A percentile compares a stretch with the other conserved stretches of the same genome.
Conservation (phyloP, 2,888 invertebrate species). For the Ypsolopha sequella region DNA sequence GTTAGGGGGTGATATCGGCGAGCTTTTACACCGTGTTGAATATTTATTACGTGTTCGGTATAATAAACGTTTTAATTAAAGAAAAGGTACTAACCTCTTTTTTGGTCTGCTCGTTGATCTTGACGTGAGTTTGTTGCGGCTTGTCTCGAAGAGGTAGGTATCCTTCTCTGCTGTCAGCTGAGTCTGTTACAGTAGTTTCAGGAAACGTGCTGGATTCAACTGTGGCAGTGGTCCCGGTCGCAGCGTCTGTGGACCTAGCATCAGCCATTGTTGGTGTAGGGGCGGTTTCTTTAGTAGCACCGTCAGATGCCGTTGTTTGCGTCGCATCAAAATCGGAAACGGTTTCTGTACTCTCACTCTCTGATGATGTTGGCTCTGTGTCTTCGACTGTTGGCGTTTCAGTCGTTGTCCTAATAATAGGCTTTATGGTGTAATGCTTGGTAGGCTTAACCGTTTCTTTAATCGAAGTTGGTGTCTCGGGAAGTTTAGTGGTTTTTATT, state of each 20-base stretch:
- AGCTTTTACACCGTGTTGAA: constrained; percentile 1
- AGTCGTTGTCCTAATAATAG: constrained; percentile 49
- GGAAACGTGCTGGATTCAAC: constrained; percentile 42
- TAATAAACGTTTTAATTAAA: neutral
- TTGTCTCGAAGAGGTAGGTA: constrained; percentile 62
- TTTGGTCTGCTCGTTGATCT: constrained; percentile 66
- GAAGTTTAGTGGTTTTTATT: constrained; percentile 36
- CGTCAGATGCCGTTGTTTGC: constrained; percentile 33
- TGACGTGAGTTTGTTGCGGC: constrained; percentile 56
- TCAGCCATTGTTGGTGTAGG: constrained; percentile 46
- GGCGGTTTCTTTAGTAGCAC: constrained; percentile 34
- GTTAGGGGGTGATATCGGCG: constrained; percentile 19
- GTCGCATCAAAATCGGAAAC: constrained; percentile 46
- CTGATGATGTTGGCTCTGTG: constrained; percentile 56
- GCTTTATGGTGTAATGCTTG: constrained; percentile 67
- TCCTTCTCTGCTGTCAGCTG: constrained; percentile 61
- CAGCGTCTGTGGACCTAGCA: constrained; percentile 41
- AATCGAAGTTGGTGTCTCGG: constrained; percentile 30
- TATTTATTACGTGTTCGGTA: neutral
- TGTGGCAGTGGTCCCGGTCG: constrained; percentile 42
- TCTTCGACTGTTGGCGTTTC: constrained; percentile 48
- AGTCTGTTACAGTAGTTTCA: constrained; percentile 45
- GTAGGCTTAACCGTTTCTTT: constrained; percentile 47
- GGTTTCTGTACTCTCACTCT: constrained; percentile 62
- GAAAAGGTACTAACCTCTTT: constrained; percentile 62